Percentiles rank a stretch among this genome's conserved stretches.
Evolutionary conservation across 2,113 vertebrate genomes (phyloP).

Genomic region (Brachyistius frenatus): DNA sequence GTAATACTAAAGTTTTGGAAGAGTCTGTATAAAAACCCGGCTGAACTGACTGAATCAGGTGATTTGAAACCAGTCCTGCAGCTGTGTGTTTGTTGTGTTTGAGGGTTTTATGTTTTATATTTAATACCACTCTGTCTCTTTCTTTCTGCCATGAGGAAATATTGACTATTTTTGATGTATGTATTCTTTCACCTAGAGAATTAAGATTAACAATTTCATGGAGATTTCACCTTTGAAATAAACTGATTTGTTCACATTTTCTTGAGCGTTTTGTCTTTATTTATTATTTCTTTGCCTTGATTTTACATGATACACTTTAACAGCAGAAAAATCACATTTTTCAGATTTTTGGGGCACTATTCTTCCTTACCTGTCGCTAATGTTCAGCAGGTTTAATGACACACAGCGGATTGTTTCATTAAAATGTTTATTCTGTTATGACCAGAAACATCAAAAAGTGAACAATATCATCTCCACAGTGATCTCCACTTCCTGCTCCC

Average conservation of each 20-base stretch:
- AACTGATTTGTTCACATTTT: constrained; percentile 65
- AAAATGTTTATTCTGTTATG: constrained; percentile 35
- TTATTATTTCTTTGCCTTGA: neutral
- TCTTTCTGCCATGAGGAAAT: constrained; percentile 22
- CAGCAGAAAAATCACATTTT: neutral
- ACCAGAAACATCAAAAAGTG: neutral
- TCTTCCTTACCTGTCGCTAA: too few relatives aligned
- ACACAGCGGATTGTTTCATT: too few relatives aligned
- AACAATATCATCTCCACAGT: neutral
- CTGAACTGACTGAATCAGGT: neutral
- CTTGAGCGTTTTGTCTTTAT: neutral
- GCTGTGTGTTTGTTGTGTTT: neutral
- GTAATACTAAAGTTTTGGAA: too few relatives aligned
- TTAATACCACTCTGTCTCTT: constrained; percentile 27
- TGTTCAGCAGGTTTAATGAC: neutral
- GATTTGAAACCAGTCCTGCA: constrained; percentile 7
- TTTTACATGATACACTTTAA: neutral
- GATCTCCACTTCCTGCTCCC: neutral
- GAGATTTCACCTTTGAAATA: constrained; percentile 68
- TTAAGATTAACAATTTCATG: constrained; percentile 42
- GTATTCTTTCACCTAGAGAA: constrained; percentile 62
- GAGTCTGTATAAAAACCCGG: too few relatives aligned
- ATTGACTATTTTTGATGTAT: constrained; percentile 57
- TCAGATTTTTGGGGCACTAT: too few relatives aligned
- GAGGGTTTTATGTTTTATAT: constrained; percentile 25